Percentiles rank a stretch among this genome's conserved stretches.
Evolutionary conservation across 2,113 vertebrate species (phyloP).

Genomic region (Heliornis fulica): DNA sequence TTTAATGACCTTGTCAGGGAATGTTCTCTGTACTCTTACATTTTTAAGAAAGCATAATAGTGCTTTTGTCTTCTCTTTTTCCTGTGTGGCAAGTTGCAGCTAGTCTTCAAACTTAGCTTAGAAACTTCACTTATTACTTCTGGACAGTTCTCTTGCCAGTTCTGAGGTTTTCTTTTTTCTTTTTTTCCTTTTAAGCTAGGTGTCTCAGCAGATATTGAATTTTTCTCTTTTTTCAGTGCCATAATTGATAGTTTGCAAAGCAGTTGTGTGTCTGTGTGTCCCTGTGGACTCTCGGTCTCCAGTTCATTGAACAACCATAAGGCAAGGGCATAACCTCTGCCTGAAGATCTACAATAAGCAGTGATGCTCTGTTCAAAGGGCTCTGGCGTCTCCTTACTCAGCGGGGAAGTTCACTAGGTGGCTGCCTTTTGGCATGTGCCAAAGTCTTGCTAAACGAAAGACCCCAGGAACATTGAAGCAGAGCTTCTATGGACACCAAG

Average conservation of each 20-base stretch:
- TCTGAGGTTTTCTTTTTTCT: neutral
- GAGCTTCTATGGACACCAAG: neutral
- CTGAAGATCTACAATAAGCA: neutral
- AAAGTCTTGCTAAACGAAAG: neutral
- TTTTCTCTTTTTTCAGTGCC: neutral
- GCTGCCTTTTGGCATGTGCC: neutral
- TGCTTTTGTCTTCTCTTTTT: conserved; percentile 65
- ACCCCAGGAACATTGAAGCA: neutral
- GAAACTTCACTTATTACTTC: conserved; percentile 14
- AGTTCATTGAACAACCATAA: neutral
- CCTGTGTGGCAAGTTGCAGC: conserved; percentile 63
- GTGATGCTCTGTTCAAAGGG: neutral
- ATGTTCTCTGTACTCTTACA: conserved; percentile 2
- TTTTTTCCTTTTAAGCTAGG: neutral
- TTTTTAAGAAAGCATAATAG: conserved; percentile 64
- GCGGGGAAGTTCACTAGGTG: neutral
- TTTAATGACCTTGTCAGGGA: conserved; percentile 65
- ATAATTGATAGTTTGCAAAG: conserved; percentile 5
- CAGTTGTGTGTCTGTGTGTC: neutral
- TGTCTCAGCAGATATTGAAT: neutral
- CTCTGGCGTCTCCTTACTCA: neutral
- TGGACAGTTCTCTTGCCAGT: conserved; percentile 34
- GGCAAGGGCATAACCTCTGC: neutral
- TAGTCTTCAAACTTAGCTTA: conserved; percentile 33
- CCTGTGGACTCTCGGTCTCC: neutral